A percentile compares a stretch with the other conserved stretches of the same genome.
These are phyloP conservation scores for Euura saliciscinereae DNA, from an alignment of 1,140 invertebrate genomes.

Conservation along the genomic window DNA sequence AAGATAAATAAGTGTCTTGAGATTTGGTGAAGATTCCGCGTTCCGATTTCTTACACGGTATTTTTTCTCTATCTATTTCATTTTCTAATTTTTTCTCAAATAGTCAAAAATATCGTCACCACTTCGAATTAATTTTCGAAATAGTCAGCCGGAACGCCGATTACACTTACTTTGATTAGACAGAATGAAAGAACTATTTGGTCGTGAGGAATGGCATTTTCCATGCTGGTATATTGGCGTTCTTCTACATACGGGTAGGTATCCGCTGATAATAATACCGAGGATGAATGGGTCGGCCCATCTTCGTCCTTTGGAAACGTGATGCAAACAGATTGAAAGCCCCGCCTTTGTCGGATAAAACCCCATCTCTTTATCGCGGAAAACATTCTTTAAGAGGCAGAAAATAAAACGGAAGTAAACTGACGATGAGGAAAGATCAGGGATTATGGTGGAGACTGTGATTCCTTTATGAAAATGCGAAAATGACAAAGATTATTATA, in stretches of 20 bases:
- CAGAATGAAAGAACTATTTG: too few relatives aligned
- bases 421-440: conserved; percentile 16
- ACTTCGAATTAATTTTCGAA: too few relatives aligned
- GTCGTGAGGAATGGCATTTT: too few relatives aligned
- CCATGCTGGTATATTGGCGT: too few relatives aligned
- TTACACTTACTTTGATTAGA: too few relatives aligned
- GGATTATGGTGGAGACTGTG: not conserved
- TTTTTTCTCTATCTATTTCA: not conserved
- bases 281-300: not conserved
- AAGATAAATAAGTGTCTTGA: conserved; percentile 7
- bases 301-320: conserved; percentile 15
- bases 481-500: not conserved
- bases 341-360: conserved; percentile 28
- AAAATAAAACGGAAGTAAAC: conserved; percentile 49
- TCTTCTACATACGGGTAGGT: too few relatives aligned
- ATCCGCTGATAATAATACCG: not conserved
- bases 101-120: too few relatives aligned
- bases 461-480: not conserved
- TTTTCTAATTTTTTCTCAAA: not conserved
- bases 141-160: too few relatives aligned
- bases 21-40: not conserved
- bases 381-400: conserved; percentile 52
- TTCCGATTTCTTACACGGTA: not conserved
- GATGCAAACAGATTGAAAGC: not conserved
- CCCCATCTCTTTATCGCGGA: conserved; percentile 51